Evolutionary conservation across 2,113 vertebrate species (phyloP).

Genomic region (Lipotes vexillifer): DNA sequence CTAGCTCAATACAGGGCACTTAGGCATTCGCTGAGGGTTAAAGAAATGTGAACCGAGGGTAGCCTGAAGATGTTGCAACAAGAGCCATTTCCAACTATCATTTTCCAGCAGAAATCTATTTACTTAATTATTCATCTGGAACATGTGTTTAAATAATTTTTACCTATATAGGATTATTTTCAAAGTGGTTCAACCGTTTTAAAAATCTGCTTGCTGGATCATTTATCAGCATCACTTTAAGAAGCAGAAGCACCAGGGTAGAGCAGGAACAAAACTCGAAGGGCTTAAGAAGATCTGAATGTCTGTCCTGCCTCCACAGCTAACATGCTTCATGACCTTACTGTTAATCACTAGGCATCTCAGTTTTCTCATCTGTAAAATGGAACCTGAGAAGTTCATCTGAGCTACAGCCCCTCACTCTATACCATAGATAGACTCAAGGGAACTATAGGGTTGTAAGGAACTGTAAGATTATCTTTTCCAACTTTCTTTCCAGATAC

Average conservation of each 20-base stretch:
- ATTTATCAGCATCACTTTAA: not conserved
- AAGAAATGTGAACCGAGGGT: not conserved
- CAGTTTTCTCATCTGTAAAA: not conserved
- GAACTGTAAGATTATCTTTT: not conserved
- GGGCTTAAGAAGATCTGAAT: not conserved
- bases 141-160: not conserved
- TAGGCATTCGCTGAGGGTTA: not conserved
- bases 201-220: not conserved
- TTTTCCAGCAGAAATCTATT: not conserved
- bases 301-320: not conserved
- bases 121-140: not conserved
- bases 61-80: not conserved
- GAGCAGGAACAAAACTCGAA: not conserved
- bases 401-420: not conserved
- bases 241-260: not conserved
- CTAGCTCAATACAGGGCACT: not conserved
- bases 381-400: not conserved
- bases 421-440: not conserved
- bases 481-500: not conserved
- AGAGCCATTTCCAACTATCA: not conserved
- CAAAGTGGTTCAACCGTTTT: not conserved
- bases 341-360: not conserved
- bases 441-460: not conserved
- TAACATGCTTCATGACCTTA: not conserved
- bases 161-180: not conserved